Evolutionary conservation across 2,797 vertebrate genomes (phyloP).

Genomic region (Crax fasciolata): DNA sequence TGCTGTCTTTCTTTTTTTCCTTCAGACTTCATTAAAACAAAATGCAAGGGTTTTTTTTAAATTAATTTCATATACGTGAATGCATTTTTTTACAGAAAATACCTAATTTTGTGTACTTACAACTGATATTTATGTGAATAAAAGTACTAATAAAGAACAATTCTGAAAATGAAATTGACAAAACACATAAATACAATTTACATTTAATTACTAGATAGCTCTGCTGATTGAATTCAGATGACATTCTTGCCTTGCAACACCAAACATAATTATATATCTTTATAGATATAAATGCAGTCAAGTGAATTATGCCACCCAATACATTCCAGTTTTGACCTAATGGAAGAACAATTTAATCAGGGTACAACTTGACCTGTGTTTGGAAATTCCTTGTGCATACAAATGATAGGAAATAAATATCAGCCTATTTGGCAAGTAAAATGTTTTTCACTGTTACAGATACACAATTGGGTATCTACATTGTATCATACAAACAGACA

Average conservation of each 20-base stretch:
- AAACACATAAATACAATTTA: background rate
- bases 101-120: background rate
- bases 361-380: background rate
- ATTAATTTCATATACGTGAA: background rate
- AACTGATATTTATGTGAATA: background rate
- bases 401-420: background rate
- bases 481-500: background rate
- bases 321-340: background rate
- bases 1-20: fast-evolving
- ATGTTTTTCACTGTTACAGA: background rate
- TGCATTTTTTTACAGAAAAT: background rate
- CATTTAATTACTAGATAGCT: background rate
- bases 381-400: background rate
- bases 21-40: constrained; percentile 4
- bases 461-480: background rate
- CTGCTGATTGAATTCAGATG: background rate
- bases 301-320: background rate
- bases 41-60: background rate
- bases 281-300: background rate
- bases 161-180: background rate
- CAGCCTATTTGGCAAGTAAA: background rate
- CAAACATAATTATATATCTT: background rate
- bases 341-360: background rate
- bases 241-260: background rate
- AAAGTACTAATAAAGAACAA: background rate